Base-by-base conservation (phyloP, 2,888 invertebrate species). In the Heteromyza rotundicornis region DNA sequence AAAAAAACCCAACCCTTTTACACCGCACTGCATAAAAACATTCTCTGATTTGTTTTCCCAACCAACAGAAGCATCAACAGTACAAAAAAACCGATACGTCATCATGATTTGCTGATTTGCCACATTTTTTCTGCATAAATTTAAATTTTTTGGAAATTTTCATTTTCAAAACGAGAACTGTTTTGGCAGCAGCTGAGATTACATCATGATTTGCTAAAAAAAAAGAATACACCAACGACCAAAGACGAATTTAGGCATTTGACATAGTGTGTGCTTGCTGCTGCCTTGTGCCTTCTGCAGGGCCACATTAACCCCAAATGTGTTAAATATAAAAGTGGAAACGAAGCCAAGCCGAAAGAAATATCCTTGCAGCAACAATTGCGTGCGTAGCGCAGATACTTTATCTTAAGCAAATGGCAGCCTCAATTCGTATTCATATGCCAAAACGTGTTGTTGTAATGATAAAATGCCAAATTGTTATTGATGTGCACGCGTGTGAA, bases 91-190 rank as follows among this genome's bases (percentile, higher is more conserved):
- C n/a, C 68, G 72, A 74, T 74, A 73, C 73, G 76, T 74, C 74
- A 74, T 76, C 73, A 66, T 74, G 74, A 74, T 74, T 74, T 74
- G 73, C 76, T 70, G 71, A 74, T 74, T 74, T 74, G 76, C 72
- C 73, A 75, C 57, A 23, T 55, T 55, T 55, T 61, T 71, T 71
- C 67, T 64, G 68, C 71, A 71, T 73, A 70, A 69, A 72, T 74
- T 59, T 44, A 36, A 16, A 8, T 73, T 64, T 63, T 7, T 55
- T 59, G 53, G 20, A 55, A 22, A 27, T 59, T 59, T 61, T 10
- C 44, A 27, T 40, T 60, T 62, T 47, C 62, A 53, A 55, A 35
- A 57, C 20, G 53, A 57, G 55, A 63, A 64, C 62, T 64, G 62
- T 65, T 63, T 68, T 68, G 70, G 70, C 71, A 69, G 74, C 69